A percentile compares a stretch with the other conserved stretches of the same genome.
These are phyloP conservation scores for Hemibagrus wyckioides DNA, from an alignment of 2,113 vertebrate genomes.

Conservation along the genomic window DNA sequence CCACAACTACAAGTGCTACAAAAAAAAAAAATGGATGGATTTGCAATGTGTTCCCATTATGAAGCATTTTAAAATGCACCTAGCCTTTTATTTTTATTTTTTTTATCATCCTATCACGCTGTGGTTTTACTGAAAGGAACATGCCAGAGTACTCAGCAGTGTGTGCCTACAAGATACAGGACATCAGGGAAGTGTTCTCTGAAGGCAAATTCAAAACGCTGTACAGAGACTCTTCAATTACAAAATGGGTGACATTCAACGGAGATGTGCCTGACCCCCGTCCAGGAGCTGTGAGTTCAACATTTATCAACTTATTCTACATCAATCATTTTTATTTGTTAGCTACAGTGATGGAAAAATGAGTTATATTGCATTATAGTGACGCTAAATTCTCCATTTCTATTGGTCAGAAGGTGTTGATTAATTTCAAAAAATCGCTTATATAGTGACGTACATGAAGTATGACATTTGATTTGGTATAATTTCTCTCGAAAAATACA, in stretches of 20 bases:
- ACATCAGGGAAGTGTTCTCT: constrained; percentile 71
- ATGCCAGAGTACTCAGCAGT: constrained; percentile 70
- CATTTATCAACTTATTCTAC: background rate
- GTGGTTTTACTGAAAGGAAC: constrained; percentile 59
- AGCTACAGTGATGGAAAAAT: background rate
- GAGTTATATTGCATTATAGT: background rate
- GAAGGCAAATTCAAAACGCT: constrained; percentile 73
- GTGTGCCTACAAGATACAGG: constrained; percentile 66
- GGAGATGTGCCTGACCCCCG: constrained; percentile 74
- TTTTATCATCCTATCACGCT: too few species aligned
- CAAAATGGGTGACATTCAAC: constrained; percentile 74
- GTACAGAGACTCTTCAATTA: constrained; percentile 48
- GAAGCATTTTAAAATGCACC: too few species aligned
- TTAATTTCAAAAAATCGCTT: background rate
- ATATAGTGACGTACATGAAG: background rate
- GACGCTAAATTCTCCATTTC: background rate
- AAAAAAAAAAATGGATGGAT: too few species aligned
- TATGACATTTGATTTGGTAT: background rate
- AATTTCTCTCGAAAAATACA: background rate
- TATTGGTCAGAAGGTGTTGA: background rate
- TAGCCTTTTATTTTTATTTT: too few species aligned
- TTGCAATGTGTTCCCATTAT: too few species aligned
- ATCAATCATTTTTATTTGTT: background rate
- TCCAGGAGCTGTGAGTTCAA: constrained; percentile 78
- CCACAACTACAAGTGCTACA: too few species aligned